phyloP scores from a whole-genome alignment of 1,140 invertebrate genomes.

The Augochlora pura region DNA sequence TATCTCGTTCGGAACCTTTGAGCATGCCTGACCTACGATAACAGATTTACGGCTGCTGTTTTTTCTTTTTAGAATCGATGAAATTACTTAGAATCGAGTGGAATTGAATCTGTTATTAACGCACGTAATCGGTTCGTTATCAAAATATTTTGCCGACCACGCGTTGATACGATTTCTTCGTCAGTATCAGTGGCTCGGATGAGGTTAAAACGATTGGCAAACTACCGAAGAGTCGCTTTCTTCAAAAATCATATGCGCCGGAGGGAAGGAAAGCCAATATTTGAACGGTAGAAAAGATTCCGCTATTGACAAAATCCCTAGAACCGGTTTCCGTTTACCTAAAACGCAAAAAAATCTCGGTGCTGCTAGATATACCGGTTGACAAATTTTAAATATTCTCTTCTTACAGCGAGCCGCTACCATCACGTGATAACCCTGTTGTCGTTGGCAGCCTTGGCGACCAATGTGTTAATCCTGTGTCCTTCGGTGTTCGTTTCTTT shows the following conservation, averaged over 20 bases:
- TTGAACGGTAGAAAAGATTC: neutral
- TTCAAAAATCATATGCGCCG: neutral
- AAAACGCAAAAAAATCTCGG: neutral
- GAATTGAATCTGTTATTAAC: neutral
- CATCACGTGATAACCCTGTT: neutral
- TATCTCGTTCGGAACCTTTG: constrained; percentile 32
- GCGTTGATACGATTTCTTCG: neutral
- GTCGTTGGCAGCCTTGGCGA: constrained; percentile 17
- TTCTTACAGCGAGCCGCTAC: constrained; percentile 18
- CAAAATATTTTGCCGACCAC: neutral
- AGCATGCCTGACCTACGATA: constrained; percentile 54
- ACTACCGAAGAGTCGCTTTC: neutral
- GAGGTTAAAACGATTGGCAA: neutral
- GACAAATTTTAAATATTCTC: constrained; percentile 50
- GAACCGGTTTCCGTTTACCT: constrained; percentile 38
- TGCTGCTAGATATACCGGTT: constrained; percentile 26
- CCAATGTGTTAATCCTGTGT: constrained; percentile 19
- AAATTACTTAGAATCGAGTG: neutral
- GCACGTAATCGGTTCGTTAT: neutral
- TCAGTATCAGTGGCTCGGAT: neutral
- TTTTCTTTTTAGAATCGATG: too few relatives aligned
- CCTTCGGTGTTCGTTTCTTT: neutral
- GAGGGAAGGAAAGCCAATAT: neutral
- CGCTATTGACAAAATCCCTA: neutral
- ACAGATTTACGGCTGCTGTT: neutral